Evolutionary conservation across 1,140 invertebrate genomes (phyloP), one percentile per base, ranked within the genome.

Genomic region (Zaprionus kolodkinae): DNA sequence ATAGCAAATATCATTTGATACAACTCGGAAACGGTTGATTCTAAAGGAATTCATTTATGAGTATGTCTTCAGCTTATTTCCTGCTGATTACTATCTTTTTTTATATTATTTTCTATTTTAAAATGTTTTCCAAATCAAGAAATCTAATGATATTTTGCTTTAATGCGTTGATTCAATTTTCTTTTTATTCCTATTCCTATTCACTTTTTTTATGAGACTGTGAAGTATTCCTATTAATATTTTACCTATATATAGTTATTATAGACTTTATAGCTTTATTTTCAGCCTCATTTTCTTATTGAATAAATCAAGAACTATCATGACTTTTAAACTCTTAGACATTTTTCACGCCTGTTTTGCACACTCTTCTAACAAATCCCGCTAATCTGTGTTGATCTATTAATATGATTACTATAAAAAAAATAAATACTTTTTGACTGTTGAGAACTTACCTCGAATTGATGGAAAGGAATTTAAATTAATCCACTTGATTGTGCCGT

Each of bases 401-500:
- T 54, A 12, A 10, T 21, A 21, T 3, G 3, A 11, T 48, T 21
- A 50, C 45, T 21, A 33, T 35, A 43, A 40, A 4, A 38, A 40
- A 4, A 43, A 40, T 2, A 38, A 40, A 4, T 27, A 38, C 3
- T 43, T 7, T 65, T 52, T n/a, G 2, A 9, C 27, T n/a, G 2
- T 6, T 5, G 0, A 15, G 6, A 25, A 55, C 84, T 84, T 43
- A 87, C 84, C 84, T 87, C 85, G 75, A 76, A 56, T 70, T 73
- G 63, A 55, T 69, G 74, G 43, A 78, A 50, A 78, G 74, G 50
- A 88, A 89, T 84, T 84, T 50, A 87, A 79, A 65, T 84, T 87
- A 87, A 87, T 87, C 84, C 84, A 87, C 84, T 76, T 78, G 77
- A 63, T 78, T 61, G 76, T 63, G 77, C 70, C 78, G 81, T 72